phyloP scores from a whole-genome alignment of 2,797 vertebrate genomes.

The Malacoctenus gilli region DNA sequence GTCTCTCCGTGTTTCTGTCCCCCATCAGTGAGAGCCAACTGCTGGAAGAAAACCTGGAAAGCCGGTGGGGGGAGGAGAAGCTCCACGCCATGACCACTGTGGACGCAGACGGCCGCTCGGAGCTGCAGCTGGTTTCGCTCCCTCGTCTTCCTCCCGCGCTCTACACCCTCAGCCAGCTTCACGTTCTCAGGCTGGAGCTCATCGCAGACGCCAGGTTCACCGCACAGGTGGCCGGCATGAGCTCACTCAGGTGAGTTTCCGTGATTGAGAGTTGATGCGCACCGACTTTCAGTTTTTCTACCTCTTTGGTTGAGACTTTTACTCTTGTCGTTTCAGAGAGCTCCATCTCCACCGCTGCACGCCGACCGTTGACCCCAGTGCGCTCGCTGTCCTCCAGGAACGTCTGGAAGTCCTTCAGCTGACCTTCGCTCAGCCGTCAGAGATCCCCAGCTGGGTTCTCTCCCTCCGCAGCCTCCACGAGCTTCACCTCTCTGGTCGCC shows the following conservation, averaged over 20 bases:
- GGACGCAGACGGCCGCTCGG: constrained; percentile 69
- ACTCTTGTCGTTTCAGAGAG: constrained; percentile 64
- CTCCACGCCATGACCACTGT: constrained; percentile 67
- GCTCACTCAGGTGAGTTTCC: constrained; percentile 71
- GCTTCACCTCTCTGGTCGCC: constrained; percentile 79
- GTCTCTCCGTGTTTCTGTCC: constrained; percentile 85
- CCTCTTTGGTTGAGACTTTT: neutral
- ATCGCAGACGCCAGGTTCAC: constrained; percentile 78
- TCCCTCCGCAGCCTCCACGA: constrained; percentile 78
- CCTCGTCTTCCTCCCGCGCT: constrained; percentile 79
- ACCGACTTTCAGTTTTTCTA: too few species aligned
- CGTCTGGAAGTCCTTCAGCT: constrained; percentile 79
- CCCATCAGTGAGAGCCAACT: constrained; percentile 81
- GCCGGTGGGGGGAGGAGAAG: constrained; percentile 74
- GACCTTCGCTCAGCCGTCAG: constrained; percentile 77
- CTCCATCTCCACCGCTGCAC: constrained; percentile 82
- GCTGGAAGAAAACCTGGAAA: constrained; percentile 78
- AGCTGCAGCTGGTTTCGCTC: constrained; percentile 80
- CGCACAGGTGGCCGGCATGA: constrained; percentile 77
- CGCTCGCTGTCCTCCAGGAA: constrained; percentile 76
- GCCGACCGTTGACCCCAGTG: constrained; percentile 74
- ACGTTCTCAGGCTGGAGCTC: constrained; percentile 82
- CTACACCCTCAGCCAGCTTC: constrained; percentile 77
- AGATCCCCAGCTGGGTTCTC: constrained; percentile 81
- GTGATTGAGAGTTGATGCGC: too few species aligned